Conservation (phyloP, 2,113 vertebrate genomes). For the Cyprinodon variegatus region DNA sequence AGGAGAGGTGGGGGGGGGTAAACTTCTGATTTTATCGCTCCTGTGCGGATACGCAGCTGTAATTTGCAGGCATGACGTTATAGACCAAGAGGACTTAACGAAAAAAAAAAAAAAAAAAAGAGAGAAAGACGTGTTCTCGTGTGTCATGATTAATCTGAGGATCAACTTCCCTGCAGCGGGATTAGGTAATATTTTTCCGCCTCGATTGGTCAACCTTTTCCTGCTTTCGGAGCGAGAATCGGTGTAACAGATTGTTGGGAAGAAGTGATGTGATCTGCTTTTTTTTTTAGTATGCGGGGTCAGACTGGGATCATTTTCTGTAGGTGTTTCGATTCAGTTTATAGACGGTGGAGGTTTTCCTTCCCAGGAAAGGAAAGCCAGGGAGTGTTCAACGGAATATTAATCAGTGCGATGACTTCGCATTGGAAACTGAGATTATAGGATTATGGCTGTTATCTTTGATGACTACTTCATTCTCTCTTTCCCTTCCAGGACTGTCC, state of each 20-base stretch:
- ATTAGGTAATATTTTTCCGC: constrained; percentile 56
- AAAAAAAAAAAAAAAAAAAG: constrained; percentile 5
- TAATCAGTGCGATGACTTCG: constrained; percentile 63
- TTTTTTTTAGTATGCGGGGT: constrained; percentile 14
- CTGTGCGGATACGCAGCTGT: constrained; percentile 57
- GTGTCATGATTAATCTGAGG: constrained; percentile 40
- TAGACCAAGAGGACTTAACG: constrained; percentile 12
- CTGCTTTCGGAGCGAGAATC: constrained; percentile 12
- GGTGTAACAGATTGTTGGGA: constrained; percentile 20
- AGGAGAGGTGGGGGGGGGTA: constrained; percentile 61
- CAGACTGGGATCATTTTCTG: constrained; percentile 25
- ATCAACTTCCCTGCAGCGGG: constrained; percentile 25
- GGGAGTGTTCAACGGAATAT: constrained; percentile 30
- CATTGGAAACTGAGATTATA: constrained; percentile 42
- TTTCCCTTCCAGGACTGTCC: constrained; percentile 43
- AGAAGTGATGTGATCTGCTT: constrained; percentile 9
- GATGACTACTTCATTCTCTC: constrained; percentile 52
- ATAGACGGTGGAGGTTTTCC: constrained; percentile 24
- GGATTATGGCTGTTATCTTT: constrained; percentile 47
- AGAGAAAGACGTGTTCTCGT: constrained; percentile 3
- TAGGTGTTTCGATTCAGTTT: constrained; percentile 59
- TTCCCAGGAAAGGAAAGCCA: constrained; percentile 59
- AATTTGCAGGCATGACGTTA: constrained; percentile 65
- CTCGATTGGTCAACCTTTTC: constrained; percentile 4
- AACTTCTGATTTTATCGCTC: constrained; percentile 61